Conservation (phyloP, 2,888 invertebrate species). For the Metalampra italica region DNA sequence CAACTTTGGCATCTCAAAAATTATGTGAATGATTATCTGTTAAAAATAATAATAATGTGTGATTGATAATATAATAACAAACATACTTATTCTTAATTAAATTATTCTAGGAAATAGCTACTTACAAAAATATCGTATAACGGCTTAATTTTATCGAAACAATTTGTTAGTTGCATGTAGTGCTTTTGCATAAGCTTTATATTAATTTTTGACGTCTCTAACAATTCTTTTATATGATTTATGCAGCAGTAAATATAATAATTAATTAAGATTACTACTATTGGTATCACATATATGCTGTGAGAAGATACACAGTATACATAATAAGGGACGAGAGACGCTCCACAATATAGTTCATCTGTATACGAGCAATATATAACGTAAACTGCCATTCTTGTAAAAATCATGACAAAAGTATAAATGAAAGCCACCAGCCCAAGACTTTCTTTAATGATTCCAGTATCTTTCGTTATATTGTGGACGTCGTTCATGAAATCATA, state of each 20-base stretch:
- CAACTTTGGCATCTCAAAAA: not conserved
- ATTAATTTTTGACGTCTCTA: not conserved
- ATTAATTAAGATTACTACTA: not conserved
- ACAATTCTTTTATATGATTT: not conserved
- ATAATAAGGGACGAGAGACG: not conserved
- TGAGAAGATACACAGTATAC: not conserved
- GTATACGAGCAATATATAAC: not conserved
- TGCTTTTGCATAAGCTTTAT: not conserved
- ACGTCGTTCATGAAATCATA: not conserved
- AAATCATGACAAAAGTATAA: not conserved
- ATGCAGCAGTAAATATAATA: not conserved
- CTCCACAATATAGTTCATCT: not conserved
- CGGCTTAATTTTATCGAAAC: not conserved
- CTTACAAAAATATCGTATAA: not conserved
- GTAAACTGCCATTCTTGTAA: not conserved
- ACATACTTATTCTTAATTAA: too few species aligned
- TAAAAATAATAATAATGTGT: not conserved
- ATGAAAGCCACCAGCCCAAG: not conserved
- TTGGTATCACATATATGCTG: not conserved
- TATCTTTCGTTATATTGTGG: not conserved
- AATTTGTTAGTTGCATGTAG: not conserved
- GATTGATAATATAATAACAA: too few species aligned
- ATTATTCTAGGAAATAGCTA: not conserved
- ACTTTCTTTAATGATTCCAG: not conserved
- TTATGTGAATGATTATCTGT: not conserved